Base-by-base conservation (phyloP, 2,113 vertebrate species). In the Phycodurus eques region DNA sequence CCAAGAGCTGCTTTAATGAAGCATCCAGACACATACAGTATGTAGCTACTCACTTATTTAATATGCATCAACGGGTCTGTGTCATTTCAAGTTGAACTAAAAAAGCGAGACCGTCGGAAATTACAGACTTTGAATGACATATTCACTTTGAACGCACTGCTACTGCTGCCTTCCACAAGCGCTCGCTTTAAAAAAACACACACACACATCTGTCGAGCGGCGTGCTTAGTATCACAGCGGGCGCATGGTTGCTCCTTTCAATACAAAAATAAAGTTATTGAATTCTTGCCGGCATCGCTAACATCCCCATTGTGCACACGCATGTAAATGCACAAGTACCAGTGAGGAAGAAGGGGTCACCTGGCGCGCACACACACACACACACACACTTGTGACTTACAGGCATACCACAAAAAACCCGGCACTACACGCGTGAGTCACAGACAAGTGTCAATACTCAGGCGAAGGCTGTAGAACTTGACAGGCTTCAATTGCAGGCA, bases 41-140 rank as follows among this genome's bases (percentile, higher is more conserved):
- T 57, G 66, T 66, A 80, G 66, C 57, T 59, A 5, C 53, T 73
- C 93, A 68, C 92, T 90, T 91, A 95, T 96, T 95, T 94, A 94
- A 94, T 93, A 95, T 96, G 94, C 91, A 94, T 72, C 31, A 57
- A 70, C 1, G 80, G 91, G 92, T 90, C 82, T 93, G 92, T 94
- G 93, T 94, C 93, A 95, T 94, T 97, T 96, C 93, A 96, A 95
- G 93, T 95, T 93, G 92, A 93, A 33, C 13, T 15, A 13, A 14
- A 95, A 93, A 95, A 93, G 92, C 94, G 93, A 94, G 94, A 94
- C 93, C 94, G 93, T 90, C 92, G 90, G 94, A 94, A 95, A 95
- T 96, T 96, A 95, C 88, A 93, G 92, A 92, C 90, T 89, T 92
- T 94, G 97, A 96, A 96, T 96, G 95, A 93, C 92, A 92, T 93